phyloP scores from a whole-genome alignment of 1,140 invertebrate species.

The Delia radicum region DNA sequence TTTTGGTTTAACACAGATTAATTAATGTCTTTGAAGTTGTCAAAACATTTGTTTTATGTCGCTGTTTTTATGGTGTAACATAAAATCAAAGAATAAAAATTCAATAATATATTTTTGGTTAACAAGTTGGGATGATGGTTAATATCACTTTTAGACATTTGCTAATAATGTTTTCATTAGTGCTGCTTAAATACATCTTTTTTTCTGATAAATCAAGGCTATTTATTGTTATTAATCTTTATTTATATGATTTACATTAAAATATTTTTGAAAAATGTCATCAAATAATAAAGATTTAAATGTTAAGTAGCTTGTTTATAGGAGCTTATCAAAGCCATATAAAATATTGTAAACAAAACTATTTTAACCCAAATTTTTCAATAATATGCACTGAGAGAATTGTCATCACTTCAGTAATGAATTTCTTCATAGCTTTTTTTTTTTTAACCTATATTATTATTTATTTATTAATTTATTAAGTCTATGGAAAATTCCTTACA shows the following conservation, averaged over 20 bases:
- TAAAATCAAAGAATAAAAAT: not conserved
- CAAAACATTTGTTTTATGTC: not conserved
- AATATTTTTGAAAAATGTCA: not conserved
- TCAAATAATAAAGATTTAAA: not conserved
- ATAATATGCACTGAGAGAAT: no score
- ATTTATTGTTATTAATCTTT: not conserved
- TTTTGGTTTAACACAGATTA: not conserved
- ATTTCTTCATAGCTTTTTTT: no score
- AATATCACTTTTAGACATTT: constrained; percentile 68
- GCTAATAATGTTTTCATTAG: constrained; percentile 84
- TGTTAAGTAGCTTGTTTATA: not conserved
- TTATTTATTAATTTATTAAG: no score
- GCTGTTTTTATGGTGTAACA: not conserved
- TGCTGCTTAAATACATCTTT: constrained; percentile 76
- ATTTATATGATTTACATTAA: not conserved
- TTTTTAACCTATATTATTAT: no score
- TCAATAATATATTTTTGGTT: constrained; percentile 51
- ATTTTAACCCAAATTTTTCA: no score
- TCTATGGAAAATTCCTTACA: no score
- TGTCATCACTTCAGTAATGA: no score
- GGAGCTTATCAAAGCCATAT: no score
- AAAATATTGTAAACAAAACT: no score
- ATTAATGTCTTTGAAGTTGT: not conserved
- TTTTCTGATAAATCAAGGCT: not conserved
- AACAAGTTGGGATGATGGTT: constrained; percentile 65